Evolutionary conservation across 2,113 vertebrate genomes (phyloP).

Genomic region (Brienomyrus brachyistius): DNA sequence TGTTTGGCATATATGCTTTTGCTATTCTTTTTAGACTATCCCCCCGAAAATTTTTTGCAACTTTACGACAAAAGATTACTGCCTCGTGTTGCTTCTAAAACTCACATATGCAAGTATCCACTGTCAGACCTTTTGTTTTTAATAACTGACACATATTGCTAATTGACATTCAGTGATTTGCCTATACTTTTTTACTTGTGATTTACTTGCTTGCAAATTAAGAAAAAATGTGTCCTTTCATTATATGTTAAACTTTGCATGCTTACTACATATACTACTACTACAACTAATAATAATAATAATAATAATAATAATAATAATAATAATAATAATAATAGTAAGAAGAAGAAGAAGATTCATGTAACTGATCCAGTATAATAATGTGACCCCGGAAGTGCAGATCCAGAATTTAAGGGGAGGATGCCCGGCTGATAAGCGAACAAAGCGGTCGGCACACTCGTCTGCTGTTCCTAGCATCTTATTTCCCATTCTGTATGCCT

Average conservation of each 20-base stretch:
- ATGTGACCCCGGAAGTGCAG: constrained; percentile 9
- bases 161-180: background rate
- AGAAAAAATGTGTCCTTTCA: background rate
- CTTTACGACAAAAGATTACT: background rate
- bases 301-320: background rate
- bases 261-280: background rate
- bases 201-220: background rate
- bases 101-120: background rate
- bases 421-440: background rate
- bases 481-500: background rate
- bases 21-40: background rate
- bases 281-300: background rate
- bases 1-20: background rate
- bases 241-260: background rate
- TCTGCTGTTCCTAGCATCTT: background rate
- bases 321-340: background rate
- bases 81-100: too few relatives aligned
- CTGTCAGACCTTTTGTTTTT: background rate
- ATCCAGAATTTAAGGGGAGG: background rate
- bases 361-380: background rate
- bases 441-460: background rate
- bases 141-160: background rate
- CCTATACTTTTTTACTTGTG: background rate
- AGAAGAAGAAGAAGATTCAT: background rate
- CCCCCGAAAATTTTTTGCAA: background rate